Base-by-base conservation (phyloP, 1,140 invertebrate species). In the Choristoneura fumiferana region DNA sequence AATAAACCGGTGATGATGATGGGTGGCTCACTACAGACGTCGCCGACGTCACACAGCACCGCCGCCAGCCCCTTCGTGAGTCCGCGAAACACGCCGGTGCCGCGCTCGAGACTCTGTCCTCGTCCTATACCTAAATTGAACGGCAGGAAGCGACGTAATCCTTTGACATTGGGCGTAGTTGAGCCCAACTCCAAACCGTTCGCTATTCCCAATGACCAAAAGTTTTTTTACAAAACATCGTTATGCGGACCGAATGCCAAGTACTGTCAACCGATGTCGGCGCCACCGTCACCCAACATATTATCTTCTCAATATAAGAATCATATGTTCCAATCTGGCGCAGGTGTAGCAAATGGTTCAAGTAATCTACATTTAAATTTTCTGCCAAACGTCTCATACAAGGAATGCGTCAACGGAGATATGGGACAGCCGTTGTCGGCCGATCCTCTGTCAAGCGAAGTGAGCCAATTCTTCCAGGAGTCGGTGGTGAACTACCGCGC, bases 61-160 rank as follows among this genome's bases (percentile, higher is more conserved):
- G 79, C 81, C 6, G 89, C 92, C n/a, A 95, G 94, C 78, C 95
- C 95, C 1, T 97, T 97, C 78, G 95, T 96, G 1, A 96, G 95
- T 69, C 96, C 95, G 0, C 90, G 95, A 15, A 93, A 94, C 61
- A 96, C 95, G 0, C 94, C 95, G 0, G 91, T 94, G 0, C 92
- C 92, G 8, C 89, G 94, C 4, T 88, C 88, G n/a, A 70, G 84
- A 8, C 65, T 80, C 8, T 87, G 80, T 53, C 75, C 85, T 3
- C 66, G 82, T 14, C 84, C 84, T 0, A 85, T 85, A 56, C 85
- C 85, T 10, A 86, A 87, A 64, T 78, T 73, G 14, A 86, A 84
- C 34, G 77, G 74, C 4, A 70, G 81, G 18, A 84, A 82, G 63
- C 65, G 72, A 52, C 78, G 83, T 8, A 84, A 81, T 18, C 78